These are phyloP conservation scores for Oncorhynchus masou DNA, from an alignment of 2,113 vertebrate genomes.

Conservation along the genomic window DNA sequence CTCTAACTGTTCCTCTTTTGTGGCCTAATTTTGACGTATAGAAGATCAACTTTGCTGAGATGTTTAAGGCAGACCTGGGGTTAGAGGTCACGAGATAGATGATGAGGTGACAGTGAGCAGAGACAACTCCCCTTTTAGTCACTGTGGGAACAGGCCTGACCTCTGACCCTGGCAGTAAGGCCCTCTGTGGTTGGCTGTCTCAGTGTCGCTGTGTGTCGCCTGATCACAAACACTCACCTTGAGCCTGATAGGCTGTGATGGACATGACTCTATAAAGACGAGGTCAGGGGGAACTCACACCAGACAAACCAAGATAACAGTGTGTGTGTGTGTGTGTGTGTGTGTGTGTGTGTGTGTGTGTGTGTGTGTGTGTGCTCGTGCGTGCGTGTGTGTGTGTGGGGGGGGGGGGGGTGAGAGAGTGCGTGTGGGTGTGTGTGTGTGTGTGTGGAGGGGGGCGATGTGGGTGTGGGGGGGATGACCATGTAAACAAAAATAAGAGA, in stretches of 20 bases:
- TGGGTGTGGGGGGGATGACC: too few relatives aligned
- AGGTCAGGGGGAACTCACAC: slow-evolving; percentile 41
- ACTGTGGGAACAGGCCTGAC: slow-evolving; percentile 65
- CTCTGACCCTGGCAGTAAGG: slow-evolving; percentile 42
- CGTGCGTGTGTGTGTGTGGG: neutral
- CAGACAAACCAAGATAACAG: slow-evolving; percentile 1
- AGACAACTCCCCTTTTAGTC: slow-evolving; percentile 43
- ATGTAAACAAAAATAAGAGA: too few relatives aligned
- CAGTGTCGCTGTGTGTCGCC: slow-evolving; percentile 39
- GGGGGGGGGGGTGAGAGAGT: too few relatives aligned
- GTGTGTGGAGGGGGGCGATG: neutral
- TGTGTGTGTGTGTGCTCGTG: neutral
- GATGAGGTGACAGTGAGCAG: slow-evolving; percentile 65
- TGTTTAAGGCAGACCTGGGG: slow-evolving; percentile 5
- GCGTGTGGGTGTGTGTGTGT: neutral
- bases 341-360: neutral
- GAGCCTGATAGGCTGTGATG: slow-evolving; percentile 55
- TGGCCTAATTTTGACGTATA: too few relatives aligned
- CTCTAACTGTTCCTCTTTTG: too few relatives aligned
- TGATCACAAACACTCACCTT: slow-evolving; percentile 66
- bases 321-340: neutral
- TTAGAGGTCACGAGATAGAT: slow-evolving; percentile 30
- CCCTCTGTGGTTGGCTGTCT: slow-evolving; percentile 37
- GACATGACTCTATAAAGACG: slow-evolving; percentile 38
- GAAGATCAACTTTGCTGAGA: too few relatives aligned